These are phyloP conservation scores for Hippasteria phrygiana DNA, from an alignment of 53 echinoderm and acorn worm species.

Conservation along the genomic window DNA sequence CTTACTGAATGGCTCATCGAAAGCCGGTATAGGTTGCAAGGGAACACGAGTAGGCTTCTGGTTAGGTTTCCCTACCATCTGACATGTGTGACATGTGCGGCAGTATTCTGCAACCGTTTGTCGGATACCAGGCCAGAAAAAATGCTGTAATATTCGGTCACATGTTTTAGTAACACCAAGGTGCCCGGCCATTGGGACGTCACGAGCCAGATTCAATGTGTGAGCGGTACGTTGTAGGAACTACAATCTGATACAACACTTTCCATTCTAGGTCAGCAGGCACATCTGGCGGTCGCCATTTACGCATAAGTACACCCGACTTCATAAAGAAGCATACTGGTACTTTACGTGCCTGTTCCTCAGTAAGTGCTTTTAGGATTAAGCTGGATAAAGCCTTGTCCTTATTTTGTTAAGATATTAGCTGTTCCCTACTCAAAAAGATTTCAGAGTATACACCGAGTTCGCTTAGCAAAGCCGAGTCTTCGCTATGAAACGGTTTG, in stretches of 20 bases:
- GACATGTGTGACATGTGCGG: too few species aligned
- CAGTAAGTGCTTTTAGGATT: constrained; percentile 12
- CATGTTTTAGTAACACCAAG: too few species aligned
- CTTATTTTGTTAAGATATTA: constrained; percentile 9
- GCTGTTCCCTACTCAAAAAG: not conserved
- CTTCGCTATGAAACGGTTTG: not conserved
- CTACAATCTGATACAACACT: constrained; percentile 6
- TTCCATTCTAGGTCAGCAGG: not conserved
- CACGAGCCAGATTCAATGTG: not conserved
- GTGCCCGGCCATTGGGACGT: not conserved
- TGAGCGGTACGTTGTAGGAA: not conserved
- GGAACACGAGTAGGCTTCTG: too few species aligned
- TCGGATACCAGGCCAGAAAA: too few species aligned
- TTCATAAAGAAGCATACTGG: constrained; percentile 1
- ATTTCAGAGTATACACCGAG: constrained; percentile 3
- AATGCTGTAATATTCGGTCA: too few species aligned
- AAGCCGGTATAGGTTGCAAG: too few species aligned
- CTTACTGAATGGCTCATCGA: too few species aligned
- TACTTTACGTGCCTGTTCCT: not conserved
- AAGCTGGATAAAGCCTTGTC: not conserved
- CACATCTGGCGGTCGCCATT: not conserved
- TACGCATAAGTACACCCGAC: constrained; percentile 23
- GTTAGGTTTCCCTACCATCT: too few species aligned
- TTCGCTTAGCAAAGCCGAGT: not conserved
- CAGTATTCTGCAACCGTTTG: too few species aligned